Evolutionary conservation across 2,797 vertebrate species (phyloP), one percentile per base, ranked within the genome.

Genomic region (Podarcis siculus): DNA sequence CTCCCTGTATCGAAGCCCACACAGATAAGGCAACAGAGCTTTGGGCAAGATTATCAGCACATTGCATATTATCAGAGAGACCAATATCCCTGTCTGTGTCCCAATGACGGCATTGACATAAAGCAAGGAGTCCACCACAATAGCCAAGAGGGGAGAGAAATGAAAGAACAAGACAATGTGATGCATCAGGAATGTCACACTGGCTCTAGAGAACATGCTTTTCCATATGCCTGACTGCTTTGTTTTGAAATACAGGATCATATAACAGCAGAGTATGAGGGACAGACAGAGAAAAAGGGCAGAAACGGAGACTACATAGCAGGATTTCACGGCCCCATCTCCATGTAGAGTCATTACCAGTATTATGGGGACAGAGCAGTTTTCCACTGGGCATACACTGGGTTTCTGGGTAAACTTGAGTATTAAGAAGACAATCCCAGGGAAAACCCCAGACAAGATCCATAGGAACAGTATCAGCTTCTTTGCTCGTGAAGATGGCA

Each of bases 141-240:
- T 85, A 37, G 96, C 92, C 90, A 98, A 45, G 83, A 97, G 94
- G 42, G 98, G 97, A 83, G 96, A 97, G 88, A 97, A 96, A 78
- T 97, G 96, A 89, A 98, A 96, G 94, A 98, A 96, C 13, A 98
- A 87, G 77, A 97, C 94, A 5, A 96, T 95, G 88, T 97, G 97
- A 91, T 98, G 97, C 95, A 98, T 96, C 78, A 98, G 83, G 91
- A 97, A 98, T 0, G 97, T 98, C 71, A 97, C 95, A 30, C 94
- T 97, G 75, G 97, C 97, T 86, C 97, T 95, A 91, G 94, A 97
- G 95, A 86, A 96, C 55, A 95, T 83, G 13, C 93, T 95, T 30
- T 94, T 92, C 95, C 96, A 97, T 90, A 96, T 97, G 82, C 96
- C 96, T 0, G 94, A 96, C 19, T 90, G 92, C 87, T 95, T 96